Conservation (phyloP, 2,888 invertebrate genomes). For the Cyaniris semiargus region DNA sequence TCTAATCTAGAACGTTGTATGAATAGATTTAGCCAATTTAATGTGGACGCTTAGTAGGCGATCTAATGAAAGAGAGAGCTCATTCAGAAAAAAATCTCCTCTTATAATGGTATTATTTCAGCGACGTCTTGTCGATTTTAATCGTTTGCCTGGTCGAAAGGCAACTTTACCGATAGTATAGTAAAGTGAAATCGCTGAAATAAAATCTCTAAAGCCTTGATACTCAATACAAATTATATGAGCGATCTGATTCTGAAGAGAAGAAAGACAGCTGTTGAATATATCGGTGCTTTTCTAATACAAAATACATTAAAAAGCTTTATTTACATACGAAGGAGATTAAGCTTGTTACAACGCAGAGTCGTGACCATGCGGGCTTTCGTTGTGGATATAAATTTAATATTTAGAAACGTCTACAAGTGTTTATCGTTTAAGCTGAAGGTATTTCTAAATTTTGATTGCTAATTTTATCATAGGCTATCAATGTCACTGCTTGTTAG, state of each 20-base stretch:
- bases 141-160: background rate
- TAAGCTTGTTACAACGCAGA: background rate
- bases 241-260: too few relatives aligned
- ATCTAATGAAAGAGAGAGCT: background rate
- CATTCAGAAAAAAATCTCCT: background rate
- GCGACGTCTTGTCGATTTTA: background rate
- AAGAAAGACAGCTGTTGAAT: too few relatives aligned
- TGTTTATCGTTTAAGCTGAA: background rate
- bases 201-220: background rate
- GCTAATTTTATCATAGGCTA: background rate
- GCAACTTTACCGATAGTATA: background rate
- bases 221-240: background rate
- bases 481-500: background rate
- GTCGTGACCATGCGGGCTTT: background rate
- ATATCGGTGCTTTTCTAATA: background rate
- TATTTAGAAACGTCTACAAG: slow-evolving; percentile 1
- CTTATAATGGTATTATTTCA: background rate
- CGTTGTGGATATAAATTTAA: background rate
- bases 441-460: background rate
- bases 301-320: background rate
- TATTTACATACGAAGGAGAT: background rate
- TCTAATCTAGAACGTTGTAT: slow-evolving; percentile 1
- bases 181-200: background rate
- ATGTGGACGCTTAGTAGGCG: background rate
- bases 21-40: slow-evolving; percentile 3